Conservation (phyloP, 1,140 invertebrate species). For the Octopus bimaculoides region DNA sequence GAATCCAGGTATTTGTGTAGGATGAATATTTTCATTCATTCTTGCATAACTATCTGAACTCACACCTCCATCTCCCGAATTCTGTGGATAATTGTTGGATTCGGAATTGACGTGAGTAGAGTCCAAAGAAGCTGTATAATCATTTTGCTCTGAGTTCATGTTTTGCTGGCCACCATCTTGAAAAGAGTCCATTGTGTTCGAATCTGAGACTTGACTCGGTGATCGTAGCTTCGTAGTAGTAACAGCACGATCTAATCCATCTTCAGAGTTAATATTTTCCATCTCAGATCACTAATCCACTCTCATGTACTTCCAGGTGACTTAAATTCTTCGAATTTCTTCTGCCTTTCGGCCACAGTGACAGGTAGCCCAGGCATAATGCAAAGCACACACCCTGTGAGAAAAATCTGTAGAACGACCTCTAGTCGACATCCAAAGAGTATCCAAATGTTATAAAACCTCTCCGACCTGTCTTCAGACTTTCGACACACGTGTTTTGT, state of each 20-base stretch:
- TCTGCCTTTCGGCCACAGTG: conserved; percentile 37
- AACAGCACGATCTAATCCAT: conserved; percentile 29
- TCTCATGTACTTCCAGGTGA: conserved; percentile 26
- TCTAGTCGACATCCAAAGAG: conserved; percentile 21
- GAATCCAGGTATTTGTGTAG: conserved; percentile 43
- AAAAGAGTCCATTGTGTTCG: conserved; percentile 50
- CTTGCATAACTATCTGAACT: conserved; percentile 39
- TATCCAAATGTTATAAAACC: conserved; percentile 17
- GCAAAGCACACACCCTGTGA: conserved; percentile 35
- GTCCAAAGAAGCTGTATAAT: conserved; percentile 40
- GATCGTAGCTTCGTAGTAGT: conserved; percentile 36
- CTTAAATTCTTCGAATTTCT: conserved; percentile 27
- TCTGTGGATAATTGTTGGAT: conserved; percentile 43
- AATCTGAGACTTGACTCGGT: conserved; percentile 32
- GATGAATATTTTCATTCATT: conserved; percentile 45
- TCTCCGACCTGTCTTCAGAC: conserved; percentile 13
- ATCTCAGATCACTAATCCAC: conserved; percentile 33
- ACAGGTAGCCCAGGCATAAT: conserved; percentile 39
- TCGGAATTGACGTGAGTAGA: conserved; percentile 46
- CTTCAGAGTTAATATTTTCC: conserved; percentile 32
- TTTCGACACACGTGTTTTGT: conserved; percentile 43
- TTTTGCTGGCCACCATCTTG: conserved; percentile 52
- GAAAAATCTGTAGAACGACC: conserved; percentile 28
- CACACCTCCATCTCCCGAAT: conserved; percentile 37
- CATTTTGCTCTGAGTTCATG: conserved; percentile 43